Evolutionary conservation across 2,113 vertebrate species (phyloP), one percentile per base, ranked within the genome.

Genomic region (Grus americana): DNA sequence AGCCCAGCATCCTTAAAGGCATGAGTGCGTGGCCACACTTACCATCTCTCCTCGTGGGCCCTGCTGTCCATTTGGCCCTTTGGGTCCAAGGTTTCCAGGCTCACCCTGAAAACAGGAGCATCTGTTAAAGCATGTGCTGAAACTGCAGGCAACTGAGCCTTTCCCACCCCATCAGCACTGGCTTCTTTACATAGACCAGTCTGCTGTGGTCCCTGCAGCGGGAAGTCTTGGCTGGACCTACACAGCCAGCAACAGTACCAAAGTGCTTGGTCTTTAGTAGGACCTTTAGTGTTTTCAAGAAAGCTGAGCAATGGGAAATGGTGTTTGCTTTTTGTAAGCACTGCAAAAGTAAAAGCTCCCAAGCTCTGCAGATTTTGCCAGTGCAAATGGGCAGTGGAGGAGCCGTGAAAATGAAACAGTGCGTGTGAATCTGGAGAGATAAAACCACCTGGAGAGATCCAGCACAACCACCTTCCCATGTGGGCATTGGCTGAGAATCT

Each of bases 31-130:
- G 27, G 27, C 22, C 50, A 84, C 30, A 80, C 99, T 99, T 98
- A 99, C 99, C 97, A 98, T 98, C 90, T 99, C 99, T 97, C 99
- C 99, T 54, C 98, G 98, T n/a, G 99, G 98, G 34, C 99, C 99
- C 1, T 74, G 88, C 52, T 96, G 97, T 96, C 99, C 99, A 1
- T 95, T 7, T 4, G 93, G 95, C 24, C 99, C 99, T 59, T 98
- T 98, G 2, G 95, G 92, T 92, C 99, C 99, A 27, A 98, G 93
- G 1, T 99, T 98, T 96, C 99, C 99, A 27, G 99, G 99, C 71
- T 99, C 99, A 34, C 99, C 99, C 99, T 99, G 86, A 24, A 94
- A 79, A 88, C 3, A 62, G 34, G n/a, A 92, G 66, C 6, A 88
- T 38, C 93, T 36, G 59, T 79, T 90, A 84, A 74, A 85, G 61